phyloP scores from a whole-genome alignment of 2,113 vertebrate species.

The Numida meleagris region DNA sequence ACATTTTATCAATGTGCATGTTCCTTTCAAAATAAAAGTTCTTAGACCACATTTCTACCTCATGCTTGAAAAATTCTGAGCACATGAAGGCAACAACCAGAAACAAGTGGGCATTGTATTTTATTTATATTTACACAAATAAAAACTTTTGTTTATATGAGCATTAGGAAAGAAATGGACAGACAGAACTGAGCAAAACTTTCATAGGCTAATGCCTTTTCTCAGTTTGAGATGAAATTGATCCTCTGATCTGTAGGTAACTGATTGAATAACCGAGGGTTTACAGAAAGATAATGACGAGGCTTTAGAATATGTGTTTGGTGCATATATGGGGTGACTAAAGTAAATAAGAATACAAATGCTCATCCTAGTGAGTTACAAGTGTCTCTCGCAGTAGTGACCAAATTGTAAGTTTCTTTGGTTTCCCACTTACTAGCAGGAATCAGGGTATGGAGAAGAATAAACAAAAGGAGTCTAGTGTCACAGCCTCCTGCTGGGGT shows the following conservation, averaged over 20 bases:
- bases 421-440: background rate
- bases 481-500: background rate
- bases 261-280: background rate
- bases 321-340: background rate
- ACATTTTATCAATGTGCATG: background rate
- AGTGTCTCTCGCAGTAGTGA: background rate
- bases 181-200: background rate
- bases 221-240: background rate
- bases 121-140: background rate
- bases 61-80: background rate
- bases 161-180: background rate
- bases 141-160: background rate
- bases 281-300: background rate
- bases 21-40: background rate
- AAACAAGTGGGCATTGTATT: background rate
- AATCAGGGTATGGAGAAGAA: background rate
- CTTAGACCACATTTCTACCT: background rate
- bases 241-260: background rate
- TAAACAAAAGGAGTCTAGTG: background rate
- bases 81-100: background rate
- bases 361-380: background rate
- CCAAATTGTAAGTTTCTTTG: background rate
- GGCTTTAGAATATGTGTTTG: background rate
- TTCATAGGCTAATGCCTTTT: background rate
- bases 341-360: background rate